phyloP scores from a whole-genome alignment of 2,888 invertebrate genomes.

The Dasysyrphus albostriatus region DNA sequence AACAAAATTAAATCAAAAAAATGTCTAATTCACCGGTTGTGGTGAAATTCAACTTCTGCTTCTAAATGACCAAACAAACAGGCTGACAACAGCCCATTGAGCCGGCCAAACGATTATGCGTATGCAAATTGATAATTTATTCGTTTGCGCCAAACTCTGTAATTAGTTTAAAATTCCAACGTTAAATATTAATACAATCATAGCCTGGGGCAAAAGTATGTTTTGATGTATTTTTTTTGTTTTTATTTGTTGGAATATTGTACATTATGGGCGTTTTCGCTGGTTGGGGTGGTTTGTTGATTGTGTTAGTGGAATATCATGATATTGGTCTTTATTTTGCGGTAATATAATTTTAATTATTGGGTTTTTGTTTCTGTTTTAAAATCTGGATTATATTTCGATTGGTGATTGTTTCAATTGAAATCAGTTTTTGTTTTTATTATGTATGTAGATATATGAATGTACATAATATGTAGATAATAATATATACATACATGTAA shows the following conservation, averaged over 20 bases:
- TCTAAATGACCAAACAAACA: constrained; percentile 36
- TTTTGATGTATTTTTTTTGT: constrained; percentile 47
- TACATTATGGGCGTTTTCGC: not conserved
- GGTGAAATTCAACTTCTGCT: constrained; percentile 44
- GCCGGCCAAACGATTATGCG: constrained; percentile 56
- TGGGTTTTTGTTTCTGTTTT: constrained; percentile 20
- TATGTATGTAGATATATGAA: not conserved
- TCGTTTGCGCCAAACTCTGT: constrained; percentile 73
- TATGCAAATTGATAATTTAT: constrained; percentile 75
- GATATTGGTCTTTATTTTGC: constrained; percentile 42
- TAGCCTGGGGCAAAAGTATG: constrained; percentile 51
- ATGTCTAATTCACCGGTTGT: not conserved
- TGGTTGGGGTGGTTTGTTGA: not conserved
- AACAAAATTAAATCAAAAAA: not conserved
- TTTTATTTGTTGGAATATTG: not conserved
- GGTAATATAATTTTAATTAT: constrained; percentile 44
- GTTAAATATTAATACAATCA: constrained; percentile 74
- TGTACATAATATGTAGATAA: not conserved
- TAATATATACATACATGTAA: too few species aligned
- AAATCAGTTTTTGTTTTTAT: constrained; percentile 1
- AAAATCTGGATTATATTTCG: constrained; percentile 34
- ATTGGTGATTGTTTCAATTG: constrained; percentile 60
- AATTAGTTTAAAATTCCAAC: constrained; percentile 75
- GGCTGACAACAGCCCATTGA: constrained; percentile 8
- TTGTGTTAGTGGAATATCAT: not conserved